Conservation (phyloP, 1,140 invertebrate genomes). For the Bombus impatiens region DNA sequence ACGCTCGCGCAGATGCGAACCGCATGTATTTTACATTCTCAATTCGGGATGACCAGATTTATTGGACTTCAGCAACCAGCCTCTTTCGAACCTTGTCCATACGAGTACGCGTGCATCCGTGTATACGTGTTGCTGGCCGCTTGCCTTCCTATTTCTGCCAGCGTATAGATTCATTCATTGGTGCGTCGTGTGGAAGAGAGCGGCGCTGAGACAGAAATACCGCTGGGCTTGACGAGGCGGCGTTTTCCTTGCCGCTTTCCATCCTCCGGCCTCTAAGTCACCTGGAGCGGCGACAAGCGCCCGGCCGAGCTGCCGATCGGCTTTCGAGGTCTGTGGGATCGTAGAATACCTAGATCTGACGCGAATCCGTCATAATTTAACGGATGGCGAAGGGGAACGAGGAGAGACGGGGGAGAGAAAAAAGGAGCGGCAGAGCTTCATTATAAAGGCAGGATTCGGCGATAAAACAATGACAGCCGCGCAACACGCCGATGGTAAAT, state of each 20-base stretch:
- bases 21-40: slow-evolving; percentile 78
- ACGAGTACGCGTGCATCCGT: not conserved
- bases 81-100: slow-evolving; percentile 14
- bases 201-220: slow-evolving; percentile 4
- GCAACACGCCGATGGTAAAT: slow-evolving; percentile 40
- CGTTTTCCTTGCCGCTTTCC: not conserved
- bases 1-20: slow-evolving; percentile 69
- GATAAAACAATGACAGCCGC: slow-evolving; percentile 45
- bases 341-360: not conserved
- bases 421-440: not conserved
- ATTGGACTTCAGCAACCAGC: slow-evolving; percentile 65
- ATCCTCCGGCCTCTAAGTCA: not conserved
- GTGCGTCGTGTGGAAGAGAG: not conserved
- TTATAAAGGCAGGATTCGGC: slow-evolving; percentile 33
- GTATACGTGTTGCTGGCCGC: not conserved
- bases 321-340: accelerated
- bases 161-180: slow-evolving; percentile 44
- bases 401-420: too few species aligned
- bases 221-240: not conserved
- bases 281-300: not conserved
- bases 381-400: not conserved
- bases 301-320: accelerated
- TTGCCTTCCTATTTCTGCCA: slow-evolving; percentile 54
- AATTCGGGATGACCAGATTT: slow-evolving; percentile 77
- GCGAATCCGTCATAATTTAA: slow-evolving; percentile 3